Percentiles rank a stretch among this genome's conserved stretches.
phyloP scores from a whole-genome alignment of 1,140 invertebrate species.

The Ephestia elutella region DNA sequence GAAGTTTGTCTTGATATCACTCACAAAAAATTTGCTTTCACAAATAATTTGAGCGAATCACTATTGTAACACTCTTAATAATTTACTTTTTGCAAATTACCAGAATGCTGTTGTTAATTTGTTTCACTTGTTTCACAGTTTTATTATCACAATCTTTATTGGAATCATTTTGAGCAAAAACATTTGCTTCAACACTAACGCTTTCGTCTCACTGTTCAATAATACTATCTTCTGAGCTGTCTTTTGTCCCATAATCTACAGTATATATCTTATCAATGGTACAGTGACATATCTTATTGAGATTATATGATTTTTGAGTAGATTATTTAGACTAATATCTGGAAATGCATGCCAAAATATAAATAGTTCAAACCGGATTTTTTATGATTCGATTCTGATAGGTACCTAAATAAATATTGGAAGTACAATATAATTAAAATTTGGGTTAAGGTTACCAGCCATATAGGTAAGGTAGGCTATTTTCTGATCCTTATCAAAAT shows the following conservation, averaged over 20 bases:
- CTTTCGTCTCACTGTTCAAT: background rate
- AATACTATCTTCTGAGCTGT: background rate
- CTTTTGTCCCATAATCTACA: background rate
- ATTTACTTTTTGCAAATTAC: constrained; percentile 8
- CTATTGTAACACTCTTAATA: constrained; percentile 8
- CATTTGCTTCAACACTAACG: background rate
- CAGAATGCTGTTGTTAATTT: background rate
- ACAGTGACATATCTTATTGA: background rate
- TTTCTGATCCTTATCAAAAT: too few species aligned
- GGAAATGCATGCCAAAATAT: background rate
- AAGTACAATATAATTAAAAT: too few species aligned
- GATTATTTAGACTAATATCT: constrained; percentile 12
- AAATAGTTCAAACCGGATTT: too few species aligned
- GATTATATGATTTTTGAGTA: constrained; percentile 11
- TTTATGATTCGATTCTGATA: too few species aligned
- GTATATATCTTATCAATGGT: background rate
- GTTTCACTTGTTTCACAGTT: background rate
- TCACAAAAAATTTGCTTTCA: constrained; percentile 42
- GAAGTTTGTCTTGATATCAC: constrained; percentile 19
- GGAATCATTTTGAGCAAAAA: background rate
- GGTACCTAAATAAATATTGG: too few species aligned
- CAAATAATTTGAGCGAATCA: constrained; percentile 47
- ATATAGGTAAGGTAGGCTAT: too few species aligned
- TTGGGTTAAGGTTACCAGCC: too few species aligned
- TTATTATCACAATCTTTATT: background rate